Base-by-base conservation (phyloP, 2,113 vertebrate genomes). In the Ceratotherium simum region DNA sequence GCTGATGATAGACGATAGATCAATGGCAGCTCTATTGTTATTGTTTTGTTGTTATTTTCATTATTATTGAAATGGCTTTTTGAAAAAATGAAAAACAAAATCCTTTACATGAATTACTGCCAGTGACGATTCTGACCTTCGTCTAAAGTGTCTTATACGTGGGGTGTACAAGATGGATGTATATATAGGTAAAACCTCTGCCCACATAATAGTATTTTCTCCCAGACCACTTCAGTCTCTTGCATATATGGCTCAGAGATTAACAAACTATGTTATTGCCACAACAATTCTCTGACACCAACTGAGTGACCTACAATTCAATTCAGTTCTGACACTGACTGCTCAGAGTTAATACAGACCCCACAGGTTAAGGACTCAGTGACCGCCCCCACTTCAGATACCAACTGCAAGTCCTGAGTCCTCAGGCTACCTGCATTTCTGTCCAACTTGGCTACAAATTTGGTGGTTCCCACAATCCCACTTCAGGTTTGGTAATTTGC, bases 81-180 rank as follows among this genome's bases (percentile, higher is more conserved):
- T 36, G n/a, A 65, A 60, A 60, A 80, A 70, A 27, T 48, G 8
- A 75, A 86, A 88, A 80, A 11, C 7, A 64, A 51, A 81, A 58
- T 21, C 4, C 4, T 85, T 76, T 16, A 76, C 20, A 16, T 84
- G 27, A 42, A 67, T 80, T 65, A 25, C 62, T 95, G 13, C 4
- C 27, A 80, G 1, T 82, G 62, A n/a, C 54, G 27, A 56, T 23
- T 51, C 3, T 62, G 58, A 69, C 6, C 18, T 51, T 90, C 14
- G 92, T 76, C 39, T 58, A 65, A 87, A 78, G 67, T 83, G 14
- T 10, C 8, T 88, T 60, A 51, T 5, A 12, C 36, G 23, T 27
- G 17, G 27, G 33, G 0, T 23, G 0, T 72, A 42, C 0, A 86
- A 36, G 13, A 67, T 56, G 4, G 1, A 4, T 79, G 13, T 23